Evolutionary conservation across 2,113 vertebrate species (phyloP).

Genomic region (Nansenia antarctica): DNA sequence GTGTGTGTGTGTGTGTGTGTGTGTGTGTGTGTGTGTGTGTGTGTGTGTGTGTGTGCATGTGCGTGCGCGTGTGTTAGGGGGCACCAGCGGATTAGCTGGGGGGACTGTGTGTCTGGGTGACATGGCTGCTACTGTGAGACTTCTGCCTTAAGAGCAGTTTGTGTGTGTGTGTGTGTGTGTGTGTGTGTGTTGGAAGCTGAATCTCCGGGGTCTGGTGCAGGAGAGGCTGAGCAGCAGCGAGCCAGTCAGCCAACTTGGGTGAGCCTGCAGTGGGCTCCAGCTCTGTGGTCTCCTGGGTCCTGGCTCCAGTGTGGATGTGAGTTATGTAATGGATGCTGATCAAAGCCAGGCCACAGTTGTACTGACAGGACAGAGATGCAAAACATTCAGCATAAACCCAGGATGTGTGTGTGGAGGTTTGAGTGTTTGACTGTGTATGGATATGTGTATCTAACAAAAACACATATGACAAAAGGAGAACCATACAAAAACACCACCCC

Average conservation of each 20-base stretch:
- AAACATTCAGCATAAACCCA: neutral
- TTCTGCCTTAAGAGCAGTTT: neutral
- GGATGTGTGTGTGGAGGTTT: neutral
- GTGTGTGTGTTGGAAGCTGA: too few relatives aligned
- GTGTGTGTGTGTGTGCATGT: neutral
- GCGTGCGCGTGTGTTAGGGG: neutral
- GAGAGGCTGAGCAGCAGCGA: conserved; percentile 8
- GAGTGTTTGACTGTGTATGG: too few relatives aligned
- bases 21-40: too few relatives aligned
- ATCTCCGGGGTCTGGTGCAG: neutral
- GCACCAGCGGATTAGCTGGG: neutral
- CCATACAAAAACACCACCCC: too few relatives aligned
- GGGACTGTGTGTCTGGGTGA: neutral
- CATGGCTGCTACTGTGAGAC: neutral
- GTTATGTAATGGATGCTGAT: conserved; percentile 13
- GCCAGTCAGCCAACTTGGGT: neutral
- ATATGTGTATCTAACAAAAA: neutral
- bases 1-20: too few relatives aligned
- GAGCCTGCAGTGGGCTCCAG: conserved; percentile 15
- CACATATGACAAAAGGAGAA: too few relatives aligned
- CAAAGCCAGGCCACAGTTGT: conserved; percentile 8
- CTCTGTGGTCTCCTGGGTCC: conserved; percentile 12
- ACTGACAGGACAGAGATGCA: neutral
- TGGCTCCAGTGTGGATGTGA: neutral
- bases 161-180: too few relatives aligned